Evolutionary conservation across 2,797 vertebrate species (phyloP), one percentile per base, ranked within the genome.

Genomic region (Onychomys arenicola): DNA sequence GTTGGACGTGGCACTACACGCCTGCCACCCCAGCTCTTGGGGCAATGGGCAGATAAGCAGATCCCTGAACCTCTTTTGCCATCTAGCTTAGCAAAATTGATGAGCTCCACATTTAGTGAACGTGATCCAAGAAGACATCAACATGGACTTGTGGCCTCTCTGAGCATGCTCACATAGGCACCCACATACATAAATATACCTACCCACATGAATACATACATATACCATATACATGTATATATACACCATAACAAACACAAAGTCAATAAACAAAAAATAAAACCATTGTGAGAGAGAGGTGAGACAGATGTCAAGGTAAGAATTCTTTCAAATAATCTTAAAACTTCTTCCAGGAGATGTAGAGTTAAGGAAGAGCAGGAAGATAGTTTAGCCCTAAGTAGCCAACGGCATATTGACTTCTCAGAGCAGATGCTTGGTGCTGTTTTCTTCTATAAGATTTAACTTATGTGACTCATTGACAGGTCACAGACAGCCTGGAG

Each of bases 401-500:
- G 32, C 16, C 34, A 77, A 46, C n/a, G 43, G 17, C 11, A 29
- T 55, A 12, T 65, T 90, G 55, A 37, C 23, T 82, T 61, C 43
- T 61, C 78, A 85, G 27, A 88, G 34, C 46, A 32, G 52, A 63
- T n/a, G 75, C 55, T n/a, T 40, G 59, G 55, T 84, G 37, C 29
- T 25, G 1, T 43, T 61, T 76, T 73, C 9, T 55, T 82, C 77
- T 5, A 67, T 37, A 23, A 57, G 34, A 52, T 73, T 52, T 88
- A 73, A 85, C 6, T 92, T 77, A 63, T 63, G 80, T 86, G 80
- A 43, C 61, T 96, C 12, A 7, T 40, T 52, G 61, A 59, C 73
- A 98, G 97, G 13, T 97, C 49, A 96, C 97, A 29, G 97, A 94
- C 19, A 96, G 97, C 76, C 89, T 98, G 91, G 96, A 98, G 57